phyloP scores from a whole-genome alignment of 2,113 vertebrate species.

The Leptocoma aspasia region DNA sequence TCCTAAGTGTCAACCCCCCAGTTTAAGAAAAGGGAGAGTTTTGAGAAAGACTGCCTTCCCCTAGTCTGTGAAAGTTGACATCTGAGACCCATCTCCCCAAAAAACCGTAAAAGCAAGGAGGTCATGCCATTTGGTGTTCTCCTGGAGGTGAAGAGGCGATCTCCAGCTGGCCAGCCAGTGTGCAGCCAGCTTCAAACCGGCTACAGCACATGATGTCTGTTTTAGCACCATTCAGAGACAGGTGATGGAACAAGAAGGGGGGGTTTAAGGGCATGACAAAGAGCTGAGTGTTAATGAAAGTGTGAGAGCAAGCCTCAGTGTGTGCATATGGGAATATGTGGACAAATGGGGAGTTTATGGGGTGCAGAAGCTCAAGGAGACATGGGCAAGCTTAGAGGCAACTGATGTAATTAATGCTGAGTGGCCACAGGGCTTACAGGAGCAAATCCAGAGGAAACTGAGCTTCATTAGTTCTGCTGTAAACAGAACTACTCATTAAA shows the following conservation, averaged over 20 bases:
- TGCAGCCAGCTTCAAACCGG: background rate
- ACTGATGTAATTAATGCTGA: background rate
- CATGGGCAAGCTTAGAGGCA: background rate
- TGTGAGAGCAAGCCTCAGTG: background rate
- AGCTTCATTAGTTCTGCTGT: constrained; percentile 10
- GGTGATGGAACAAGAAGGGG: background rate
- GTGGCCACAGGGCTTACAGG: background rate
- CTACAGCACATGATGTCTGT: background rate
- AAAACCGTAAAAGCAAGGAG: background rate
- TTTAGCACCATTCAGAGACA: fast-evolving
- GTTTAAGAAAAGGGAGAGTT: background rate
- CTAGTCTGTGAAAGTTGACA: background rate
- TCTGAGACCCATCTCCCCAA: background rate
- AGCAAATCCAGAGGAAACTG: background rate
- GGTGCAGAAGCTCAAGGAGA: background rate
- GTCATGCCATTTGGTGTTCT: background rate
- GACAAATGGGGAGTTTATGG: background rate
- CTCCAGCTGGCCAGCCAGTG: background rate
- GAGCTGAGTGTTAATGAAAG: background rate
- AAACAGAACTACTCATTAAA: background rate
- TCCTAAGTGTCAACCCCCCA: background rate
- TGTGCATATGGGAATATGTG: background rate
- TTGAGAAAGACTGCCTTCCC: background rate
- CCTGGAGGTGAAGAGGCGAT: background rate
- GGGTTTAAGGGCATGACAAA: background rate